These are phyloP conservation scores for Alosa sapidissima DNA, from an alignment of 2,797 vertebrate genomes.

Conservation along the genomic window DNA sequence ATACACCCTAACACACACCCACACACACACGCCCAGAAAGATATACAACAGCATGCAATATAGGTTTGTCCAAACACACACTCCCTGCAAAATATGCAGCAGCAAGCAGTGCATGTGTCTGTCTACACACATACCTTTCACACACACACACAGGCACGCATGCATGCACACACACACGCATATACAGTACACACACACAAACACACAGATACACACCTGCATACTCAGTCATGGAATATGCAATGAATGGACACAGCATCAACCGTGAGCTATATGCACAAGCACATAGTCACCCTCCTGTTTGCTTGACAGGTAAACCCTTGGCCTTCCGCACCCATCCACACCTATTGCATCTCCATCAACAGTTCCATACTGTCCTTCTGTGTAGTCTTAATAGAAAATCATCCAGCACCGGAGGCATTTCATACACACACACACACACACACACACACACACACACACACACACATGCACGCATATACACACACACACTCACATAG, in stretches of 20 bases:
- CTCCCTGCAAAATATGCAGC: slow-evolving; percentile 39
- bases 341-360: neutral
- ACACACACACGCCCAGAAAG: slow-evolving; percentile 45
- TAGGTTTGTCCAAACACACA: slow-evolving; percentile 38
- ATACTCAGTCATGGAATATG: neutral
- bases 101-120: neutral
- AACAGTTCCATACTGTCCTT: neutral
- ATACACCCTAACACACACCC: slow-evolving; percentile 56
- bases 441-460: neutral
- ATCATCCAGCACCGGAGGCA: neutral
- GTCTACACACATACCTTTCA: neutral
- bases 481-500: neutral
- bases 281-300: neutral
- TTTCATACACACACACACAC: neutral
- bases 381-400: neutral
- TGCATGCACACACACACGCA: slow-evolving; percentile 54
- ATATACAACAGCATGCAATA: slow-evolving; percentile 45
- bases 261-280: neutral
- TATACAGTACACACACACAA: slow-evolving; percentile 46
- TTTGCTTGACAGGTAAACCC: neutral
- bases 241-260: neutral
- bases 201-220: neutral
- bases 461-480: neutral
- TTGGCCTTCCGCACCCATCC: neutral
- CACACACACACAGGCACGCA: slow-evolving; percentile 43